Percentiles rank a stretch among this genome's conserved stretches.
phyloP scores from a whole-genome alignment of 1,140 invertebrate species.

The Ruditapes philippinarum region DNA sequence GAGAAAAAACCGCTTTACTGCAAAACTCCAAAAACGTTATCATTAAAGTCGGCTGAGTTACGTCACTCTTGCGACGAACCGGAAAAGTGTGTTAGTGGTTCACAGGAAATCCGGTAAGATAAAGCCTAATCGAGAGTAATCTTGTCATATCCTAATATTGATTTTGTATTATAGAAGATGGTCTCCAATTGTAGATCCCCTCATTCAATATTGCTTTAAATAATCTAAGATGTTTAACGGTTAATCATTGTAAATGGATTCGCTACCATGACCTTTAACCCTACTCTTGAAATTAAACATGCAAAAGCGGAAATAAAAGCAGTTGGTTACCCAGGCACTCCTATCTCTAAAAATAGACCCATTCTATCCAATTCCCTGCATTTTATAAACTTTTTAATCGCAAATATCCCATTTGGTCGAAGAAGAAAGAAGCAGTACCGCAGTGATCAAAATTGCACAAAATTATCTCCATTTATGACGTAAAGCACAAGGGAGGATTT shows the following conservation, averaged over 20 bases:
- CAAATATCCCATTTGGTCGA: too few species aligned
- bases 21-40: too few species aligned
- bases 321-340: conserved; percentile 4
- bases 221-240: conserved; percentile 5
- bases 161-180: conserved; percentile 41
- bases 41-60: too few species aligned
- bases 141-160: conserved; percentile 59
- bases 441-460: too few species aligned
- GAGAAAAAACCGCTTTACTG: too few species aligned
- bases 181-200: neutral
- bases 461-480: too few species aligned
- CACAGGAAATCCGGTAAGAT: conserved; percentile 61
- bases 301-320: neutral
- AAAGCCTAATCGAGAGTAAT: conserved; percentile 45
- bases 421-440: too few species aligned
- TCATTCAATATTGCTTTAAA: neutral
- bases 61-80: neutral
- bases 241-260: conserved; percentile 31
- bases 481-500: too few species aligned
- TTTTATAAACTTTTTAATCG: too few species aligned
- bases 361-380: too few species aligned
- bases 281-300: neutral
- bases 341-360: conserved; percentile 4
- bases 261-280: neutral
- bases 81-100: conserved; percentile 42